Evolutionary conservation across 2,113 vertebrate species (phyloP), one percentile per base, ranked within the genome.

Genomic region (Gallinago media): DNA sequence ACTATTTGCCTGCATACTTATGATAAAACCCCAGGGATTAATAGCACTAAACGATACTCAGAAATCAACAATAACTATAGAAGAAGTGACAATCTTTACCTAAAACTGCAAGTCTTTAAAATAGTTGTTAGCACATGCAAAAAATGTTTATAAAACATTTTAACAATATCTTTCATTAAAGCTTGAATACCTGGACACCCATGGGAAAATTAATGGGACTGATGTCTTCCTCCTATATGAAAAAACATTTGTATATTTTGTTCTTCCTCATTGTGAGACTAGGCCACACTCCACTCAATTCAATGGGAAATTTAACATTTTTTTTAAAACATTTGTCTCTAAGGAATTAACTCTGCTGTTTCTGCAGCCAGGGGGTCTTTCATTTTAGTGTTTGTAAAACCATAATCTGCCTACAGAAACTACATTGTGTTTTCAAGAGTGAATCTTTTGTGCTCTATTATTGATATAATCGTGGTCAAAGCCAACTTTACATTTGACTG

Each of bases 391-490:
- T 58, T 12, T 81, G 7, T 54, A 61, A 65, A 15, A 59, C 8
- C 15, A 38, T 1, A 1, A 34, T 32, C 11, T 71, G 9, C 14
- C 47, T 46, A 62, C 5, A 31, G 6, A 38, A 38, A 38, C 38
- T 38, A 38, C 29, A 36, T 5, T n/a, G 5, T 34, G 13, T 62
- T 67, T 77, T 68, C 32, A 73, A 38, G 19, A 67, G 8, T 26
- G 7, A 42, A 42, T 46, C 5, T 78, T 73, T 68, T 82, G 21
- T 55, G 31, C 31, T 73, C 19, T 91, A 8, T 17, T 59, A 12
- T 50, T 0, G 1, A 44, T 46, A n/a, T 5, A 55, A 34, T 23
- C 2, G 1, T 25, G 13, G 12, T 13, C 29, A 71, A 81, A 86
- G 3, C 7, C 14, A 72, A 59, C 12, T 19, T 73, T 67, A 31